Evolutionary conservation across 2,113 vertebrate species (phyloP), one percentile per base, ranked within the genome.

Genomic region (Burhinus oedicnemus): DNA sequence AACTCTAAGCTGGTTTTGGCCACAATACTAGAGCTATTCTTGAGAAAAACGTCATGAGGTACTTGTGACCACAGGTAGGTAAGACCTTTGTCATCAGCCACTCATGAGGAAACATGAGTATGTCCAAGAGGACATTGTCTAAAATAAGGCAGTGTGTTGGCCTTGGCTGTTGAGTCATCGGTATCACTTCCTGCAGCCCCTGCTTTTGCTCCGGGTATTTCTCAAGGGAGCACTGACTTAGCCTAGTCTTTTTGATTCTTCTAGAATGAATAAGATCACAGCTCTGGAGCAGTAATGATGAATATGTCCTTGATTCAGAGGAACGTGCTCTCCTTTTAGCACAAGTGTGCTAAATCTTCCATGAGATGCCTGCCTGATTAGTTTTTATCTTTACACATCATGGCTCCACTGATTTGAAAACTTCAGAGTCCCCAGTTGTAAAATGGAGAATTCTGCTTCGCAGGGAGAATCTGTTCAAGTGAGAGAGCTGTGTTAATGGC

Each of bases 151-250:
- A 94, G 81, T 62, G 91, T 94, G 94, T 80, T 96, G 87, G 89
- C 91, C 93, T 85, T 71, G 80, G 77, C 88, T 42, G 49, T 87
- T 97, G 96, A 97, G 91, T 97, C 96, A 97, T 55, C 36, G 11
- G 92, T 97, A 97, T 95, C 96, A 95, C 96, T 96, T 97, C 95
- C 96, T 97, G 94, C 96, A 96, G 92, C 92, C 90, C 72, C 86
- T 95, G 90, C 91, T 84, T 86, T 66, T 95, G 94, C 96, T 93
- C 77, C 0, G 40, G 57, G 60, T 95, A 25, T 97, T 97, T 96
- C 96, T 96, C 95, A 96, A 93, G 92, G 89, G 92, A 95, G 86
- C 86, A 44, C 65, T 94, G 94, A 95, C 89, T 95, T 94, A 61
- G 78, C 78, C 49, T 32, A 36, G 76, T 71, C 90, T 89, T 92